Percentiles rank a stretch among this genome's conserved stretches.
These are phyloP conservation scores for Cromileptes altivelis DNA, from an alignment of 2,113 vertebrate species.

Conservation along the genomic window DNA sequence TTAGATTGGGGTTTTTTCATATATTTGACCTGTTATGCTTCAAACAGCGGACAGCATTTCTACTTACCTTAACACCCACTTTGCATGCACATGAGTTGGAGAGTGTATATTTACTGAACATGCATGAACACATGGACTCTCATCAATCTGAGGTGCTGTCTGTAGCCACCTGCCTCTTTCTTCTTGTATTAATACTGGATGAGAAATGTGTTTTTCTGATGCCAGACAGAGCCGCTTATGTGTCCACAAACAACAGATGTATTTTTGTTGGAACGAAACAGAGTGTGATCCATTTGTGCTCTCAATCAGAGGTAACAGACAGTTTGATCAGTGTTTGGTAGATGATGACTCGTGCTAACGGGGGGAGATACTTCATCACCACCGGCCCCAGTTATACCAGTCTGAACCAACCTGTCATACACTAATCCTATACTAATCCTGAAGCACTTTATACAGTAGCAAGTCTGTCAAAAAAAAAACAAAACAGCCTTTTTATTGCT, in stretches of 20 bases:
- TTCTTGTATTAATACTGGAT: background rate
- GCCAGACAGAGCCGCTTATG: background rate
- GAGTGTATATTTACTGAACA: background rate
- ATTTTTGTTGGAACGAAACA: background rate
- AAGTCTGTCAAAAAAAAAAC: too few relatives aligned
- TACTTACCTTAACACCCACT: background rate
- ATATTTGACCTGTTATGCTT: too few relatives aligned
- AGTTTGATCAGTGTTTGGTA: background rate
- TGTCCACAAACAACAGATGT: conserved; percentile 3
- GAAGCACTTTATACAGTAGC: too few relatives aligned
- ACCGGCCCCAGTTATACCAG: background rate
- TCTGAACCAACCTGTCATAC: background rate
- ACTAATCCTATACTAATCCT: too few relatives aligned
- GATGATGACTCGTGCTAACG: background rate
- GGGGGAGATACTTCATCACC: background rate
- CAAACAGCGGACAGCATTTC: too few relatives aligned
- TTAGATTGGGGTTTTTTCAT: too few relatives aligned
- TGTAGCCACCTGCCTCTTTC: background rate
- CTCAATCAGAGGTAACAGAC: background rate
- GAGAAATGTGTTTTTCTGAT: background rate
- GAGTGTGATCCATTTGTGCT: background rate
- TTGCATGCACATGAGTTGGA: background rate
- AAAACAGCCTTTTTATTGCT: too few relatives aligned
- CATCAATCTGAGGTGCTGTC: background rate
- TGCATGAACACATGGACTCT: background rate